Evolutionary conservation across 1,140 invertebrate genomes (phyloP).

Genomic region (Charaxes varanes): DNA sequence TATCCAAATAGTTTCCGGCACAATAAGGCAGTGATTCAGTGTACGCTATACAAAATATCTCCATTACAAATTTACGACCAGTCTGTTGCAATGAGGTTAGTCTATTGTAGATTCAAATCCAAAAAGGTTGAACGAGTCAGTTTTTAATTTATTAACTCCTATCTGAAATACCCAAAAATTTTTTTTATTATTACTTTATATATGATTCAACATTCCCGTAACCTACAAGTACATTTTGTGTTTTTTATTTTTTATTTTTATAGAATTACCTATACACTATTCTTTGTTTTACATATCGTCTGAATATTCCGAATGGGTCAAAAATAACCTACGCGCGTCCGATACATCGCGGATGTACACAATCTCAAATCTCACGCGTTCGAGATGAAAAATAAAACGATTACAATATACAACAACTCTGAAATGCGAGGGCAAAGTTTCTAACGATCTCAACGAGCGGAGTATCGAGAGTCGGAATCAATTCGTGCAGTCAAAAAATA

Average conservation of each 20-base stretch:
- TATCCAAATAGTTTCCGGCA: slow-evolving; percentile 58
- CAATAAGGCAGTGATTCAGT: slow-evolving; percentile 72
- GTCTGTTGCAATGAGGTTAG: slow-evolving; percentile 71
- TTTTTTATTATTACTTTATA: slow-evolving; percentile 52
- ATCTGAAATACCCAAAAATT: slow-evolving; percentile 65
- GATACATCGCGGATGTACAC: slow-evolving; percentile 35
- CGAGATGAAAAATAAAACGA: slow-evolving; percentile 44
- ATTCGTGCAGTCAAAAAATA: slow-evolving; percentile 60
- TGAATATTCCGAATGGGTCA: slow-evolving; percentile 64
- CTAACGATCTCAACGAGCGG: slow-evolving; percentile 33
- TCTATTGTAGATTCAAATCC: slow-evolving; percentile 73
- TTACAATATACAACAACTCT: slow-evolving; percentile 61
- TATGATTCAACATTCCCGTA: slow-evolving; percentile 69
- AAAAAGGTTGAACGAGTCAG: slow-evolving; percentile 68
- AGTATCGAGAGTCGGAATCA: slow-evolving; percentile 37
- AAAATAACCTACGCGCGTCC: slow-evolving; percentile 55
- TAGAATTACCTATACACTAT: slow-evolving; percentile 69
- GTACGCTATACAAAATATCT: slow-evolving; percentile 72
- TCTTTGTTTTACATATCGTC: slow-evolving; percentile 63
- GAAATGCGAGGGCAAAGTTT: slow-evolving; percentile 66
- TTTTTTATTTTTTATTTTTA: slow-evolving; percentile 54
- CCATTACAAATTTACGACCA: slow-evolving; percentile 65
- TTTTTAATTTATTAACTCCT: slow-evolving; percentile 62
- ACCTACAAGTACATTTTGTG: slow-evolving; percentile 70
- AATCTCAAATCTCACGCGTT: slow-evolving; percentile 42